Conservation (phyloP, 2,888 invertebrate genomes). For the Eurytoma adleriae region DNA sequence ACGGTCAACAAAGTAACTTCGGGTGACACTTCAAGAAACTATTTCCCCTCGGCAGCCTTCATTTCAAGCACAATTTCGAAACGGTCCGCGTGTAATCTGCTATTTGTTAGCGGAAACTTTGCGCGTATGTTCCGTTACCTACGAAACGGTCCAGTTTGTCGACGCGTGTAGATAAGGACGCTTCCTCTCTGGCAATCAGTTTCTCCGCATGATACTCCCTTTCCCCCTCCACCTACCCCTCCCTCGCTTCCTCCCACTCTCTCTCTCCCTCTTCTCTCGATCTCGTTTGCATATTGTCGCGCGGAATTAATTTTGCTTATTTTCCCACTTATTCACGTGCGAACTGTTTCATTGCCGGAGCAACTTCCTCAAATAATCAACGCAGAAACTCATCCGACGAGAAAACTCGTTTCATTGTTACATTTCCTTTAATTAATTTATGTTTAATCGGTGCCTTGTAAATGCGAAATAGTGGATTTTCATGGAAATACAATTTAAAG, state of each 20-base stretch:
- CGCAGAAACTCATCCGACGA: background rate
- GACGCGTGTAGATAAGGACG: constrained; percentile 57
- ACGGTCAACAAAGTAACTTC: too few relatives aligned
- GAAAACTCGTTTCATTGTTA: too few relatives aligned
- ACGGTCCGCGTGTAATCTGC: constrained; percentile 29
- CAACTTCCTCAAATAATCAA: constrained; percentile 30
- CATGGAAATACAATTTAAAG: too few relatives aligned
- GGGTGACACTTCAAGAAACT: constrained; percentile 6
- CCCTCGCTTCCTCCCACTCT: constrained; percentile 19
- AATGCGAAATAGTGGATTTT: too few relatives aligned
- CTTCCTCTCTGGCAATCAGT: constrained; percentile 47
- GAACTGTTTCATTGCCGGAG: background rate
- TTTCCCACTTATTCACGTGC: constrained; percentile 35
- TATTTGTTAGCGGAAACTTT: constrained; percentile 48
- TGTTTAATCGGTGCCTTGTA: too few relatives aligned
- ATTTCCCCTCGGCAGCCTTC: background rate
- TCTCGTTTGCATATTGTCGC: constrained; percentile 61
- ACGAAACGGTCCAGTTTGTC: constrained; percentile 58
- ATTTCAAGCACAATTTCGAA: constrained; percentile 34
- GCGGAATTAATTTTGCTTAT: constrained; percentile 58
- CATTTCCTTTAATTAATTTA: too few relatives aligned
- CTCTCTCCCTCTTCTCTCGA: background rate
- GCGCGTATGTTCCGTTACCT: constrained; percentile 10
- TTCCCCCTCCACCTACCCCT: too few relatives aligned
- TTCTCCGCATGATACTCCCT: constrained; percentile 13